A percentile compares a stretch with the other conserved stretches of the same genome.
phyloP scores from a whole-genome alignment of 2,797 vertebrate species.

The Phataginus tricuspis region DNA sequence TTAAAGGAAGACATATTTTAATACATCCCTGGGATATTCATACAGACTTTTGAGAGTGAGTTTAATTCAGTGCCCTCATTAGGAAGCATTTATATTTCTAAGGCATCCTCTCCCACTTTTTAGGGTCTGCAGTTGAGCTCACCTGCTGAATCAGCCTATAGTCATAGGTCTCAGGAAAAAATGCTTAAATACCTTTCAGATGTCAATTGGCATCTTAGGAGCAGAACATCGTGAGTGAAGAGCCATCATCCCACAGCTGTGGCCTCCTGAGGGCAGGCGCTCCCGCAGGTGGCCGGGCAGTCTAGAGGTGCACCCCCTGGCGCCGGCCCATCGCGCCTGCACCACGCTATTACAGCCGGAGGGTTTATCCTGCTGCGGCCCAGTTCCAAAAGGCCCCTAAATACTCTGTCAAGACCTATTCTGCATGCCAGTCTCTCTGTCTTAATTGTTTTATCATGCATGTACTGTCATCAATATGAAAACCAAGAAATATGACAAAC shows the following conservation, averaged over 20 bases:
- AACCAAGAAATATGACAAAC: constrained; percentile 45
- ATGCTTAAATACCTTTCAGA: neutral
- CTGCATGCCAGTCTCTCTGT: neutral
- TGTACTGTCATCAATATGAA: constrained; percentile 8
- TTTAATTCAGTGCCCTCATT: neutral
- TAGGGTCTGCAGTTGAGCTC: neutral
- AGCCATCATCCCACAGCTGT: constrained; percentile 13
- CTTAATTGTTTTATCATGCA: constrained; percentile 1
- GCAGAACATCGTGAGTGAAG: neutral
- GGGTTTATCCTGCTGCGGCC: neutral
- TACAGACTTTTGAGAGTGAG: neutral
- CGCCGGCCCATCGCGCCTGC: neutral
- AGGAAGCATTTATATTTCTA: constrained; percentile 14
- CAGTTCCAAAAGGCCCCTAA: neutral
- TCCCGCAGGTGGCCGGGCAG: neutral
- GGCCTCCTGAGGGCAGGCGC: neutral
- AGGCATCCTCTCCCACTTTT: neutral
- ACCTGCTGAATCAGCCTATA: constrained; percentile 16
- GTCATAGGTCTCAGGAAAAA: neutral
- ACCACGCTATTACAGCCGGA: neutral
- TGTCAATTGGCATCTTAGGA: neutral
- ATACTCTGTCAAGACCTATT: neutral
- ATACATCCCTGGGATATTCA: neutral
- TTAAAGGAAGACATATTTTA: constrained; percentile 49
- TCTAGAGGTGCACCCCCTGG: neutral